Evolutionary conservation across 2,113 vertebrate genomes (phyloP), one percentile per base, ranked within the genome.

Genomic region (Oncorhynchus masou): DNA sequence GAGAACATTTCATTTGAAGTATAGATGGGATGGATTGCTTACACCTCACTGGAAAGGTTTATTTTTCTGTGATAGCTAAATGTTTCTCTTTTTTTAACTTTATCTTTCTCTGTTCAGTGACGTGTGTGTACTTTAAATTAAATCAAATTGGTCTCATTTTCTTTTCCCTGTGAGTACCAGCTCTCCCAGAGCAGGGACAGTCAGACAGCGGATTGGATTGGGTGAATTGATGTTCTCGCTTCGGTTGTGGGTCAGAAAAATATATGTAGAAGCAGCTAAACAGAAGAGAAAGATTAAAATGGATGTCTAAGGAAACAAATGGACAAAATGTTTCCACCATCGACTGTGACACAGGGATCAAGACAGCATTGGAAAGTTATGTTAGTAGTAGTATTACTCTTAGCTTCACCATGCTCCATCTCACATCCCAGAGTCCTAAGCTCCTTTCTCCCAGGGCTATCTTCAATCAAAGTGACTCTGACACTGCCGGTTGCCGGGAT

Each of bases 271-370:
- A 74, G 71, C 74, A 45, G 39, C 39, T 77, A 84, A 89, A 83
- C 74, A 74, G 45, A 71, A 80, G 73, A 86, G 74, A 76, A 76
- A 82, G 73, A 88, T 85, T 57, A 78, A 70, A 86, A 78, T 45
- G 71, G 70, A 84, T 78, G 75, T 73, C 57, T 68, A 71, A 20
- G 76, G 77, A 76, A 86, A 90, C 85, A 45, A 29, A 71, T 15
- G 15, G 71, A 66, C 82, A 86, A 77, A 84, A 51, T 77, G 60
- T 75, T 87, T 85, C 90, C 79, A 83, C 80, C 85, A 83, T 89
- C 91, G 90, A 93, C 90, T 45, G 74, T 89, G 87, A 88, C 81
- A 85, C 82, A 85, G 59, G 76, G 85, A 90, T 89, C 71, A 85
- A 54, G 88, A 88, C 80, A 24, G 79, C 27, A 60, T 75, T 39